Evolutionary conservation across 2,113 vertebrate genomes (phyloP), one percentile per base, ranked within the genome.

Genomic region (Rostratula benghalensis): DNA sequence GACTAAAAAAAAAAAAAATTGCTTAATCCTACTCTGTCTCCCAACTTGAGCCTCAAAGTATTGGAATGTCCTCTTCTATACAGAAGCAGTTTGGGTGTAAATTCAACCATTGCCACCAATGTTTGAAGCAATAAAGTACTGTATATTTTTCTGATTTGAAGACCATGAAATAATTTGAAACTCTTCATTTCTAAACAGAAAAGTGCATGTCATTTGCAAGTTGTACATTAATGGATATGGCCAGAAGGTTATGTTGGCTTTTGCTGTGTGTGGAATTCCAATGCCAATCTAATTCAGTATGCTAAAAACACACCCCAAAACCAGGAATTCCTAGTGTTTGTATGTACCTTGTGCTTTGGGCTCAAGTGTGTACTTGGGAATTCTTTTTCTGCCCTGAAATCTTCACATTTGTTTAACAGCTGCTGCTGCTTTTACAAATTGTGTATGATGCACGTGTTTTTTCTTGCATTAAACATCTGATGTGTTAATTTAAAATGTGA

Each of bases 51-150:
- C 83, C 87, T 95, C n/a, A 30, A 82, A 92, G 69, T 90, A 82
- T 87, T 91, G 75, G 83, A 92, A 51, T 50, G 33, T 85, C 23
- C 9, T 68, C 71, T 68, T 74, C 81, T 93, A 50, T 90, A 73
- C 76, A 86, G 63, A 82, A 94, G 85, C 77, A 94, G 75, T 74
- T 90, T 88, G 87, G 93, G 76, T 94, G 57, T 94, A 65, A 96
- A 76, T 91, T 82, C 84, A 94, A 84, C 88, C 13, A 10, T 86
- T 95, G 94, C 75, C 70, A 73, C 74, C 84, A 92, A 83, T 92
- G 77, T 96, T 97, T 71, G 87, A 96, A 97, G 98, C 96, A 98
- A 97, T 98, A 97, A 98, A 94, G 78, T 92, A 83, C 90, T 95
- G 71, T 89, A 21, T 78, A 48, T 87, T 51, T 51, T 95, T 94